Conservation (phyloP, 2,113 vertebrate species). For the Trinectes maculatus region DNA sequence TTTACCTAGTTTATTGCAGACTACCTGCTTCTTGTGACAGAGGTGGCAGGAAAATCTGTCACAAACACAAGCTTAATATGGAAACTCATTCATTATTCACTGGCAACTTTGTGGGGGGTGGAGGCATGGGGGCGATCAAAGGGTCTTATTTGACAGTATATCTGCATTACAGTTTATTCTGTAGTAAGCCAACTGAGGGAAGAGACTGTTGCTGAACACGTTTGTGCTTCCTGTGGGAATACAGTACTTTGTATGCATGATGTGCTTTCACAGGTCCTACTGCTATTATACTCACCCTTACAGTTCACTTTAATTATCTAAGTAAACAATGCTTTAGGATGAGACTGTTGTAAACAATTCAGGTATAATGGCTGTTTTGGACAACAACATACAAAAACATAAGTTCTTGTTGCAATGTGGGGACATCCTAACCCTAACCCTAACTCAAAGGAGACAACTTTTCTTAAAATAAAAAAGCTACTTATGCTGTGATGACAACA, state of each 20-base stretch:
- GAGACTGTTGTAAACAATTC: constrained; percentile 1
- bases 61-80: constrained; percentile 8
- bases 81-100: constrained; percentile 33
- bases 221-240: constrained; percentile 42
- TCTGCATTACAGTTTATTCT: constrained; percentile 33
- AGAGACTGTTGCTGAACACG: constrained; percentile 40
- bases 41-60: constrained; percentile 23
- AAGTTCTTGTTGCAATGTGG: too few relatives aligned
- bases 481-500: too few relatives aligned
- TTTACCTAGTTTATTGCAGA: constrained; percentile 6
- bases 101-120: background rate
- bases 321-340: constrained; percentile 39
- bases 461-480: too few relatives aligned
- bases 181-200: constrained; percentile 33
- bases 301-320: constrained; percentile 43
- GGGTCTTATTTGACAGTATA: constrained; percentile 40
- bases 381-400: background rate
- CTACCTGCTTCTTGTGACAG: constrained; percentile 7
- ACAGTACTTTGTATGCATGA: constrained; percentile 28
- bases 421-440: too few relatives aligned
- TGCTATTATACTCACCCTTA: constrained; percentile 14
- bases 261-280: constrained; percentile 25
- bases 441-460: background rate
- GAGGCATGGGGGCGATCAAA: constrained; percentile 35
- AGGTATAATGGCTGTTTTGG: background rate